These are phyloP conservation scores for Drosophila rufa DNA, from an alignment of 1,140 invertebrate genomes.

Conservation along the genomic window DNA sequence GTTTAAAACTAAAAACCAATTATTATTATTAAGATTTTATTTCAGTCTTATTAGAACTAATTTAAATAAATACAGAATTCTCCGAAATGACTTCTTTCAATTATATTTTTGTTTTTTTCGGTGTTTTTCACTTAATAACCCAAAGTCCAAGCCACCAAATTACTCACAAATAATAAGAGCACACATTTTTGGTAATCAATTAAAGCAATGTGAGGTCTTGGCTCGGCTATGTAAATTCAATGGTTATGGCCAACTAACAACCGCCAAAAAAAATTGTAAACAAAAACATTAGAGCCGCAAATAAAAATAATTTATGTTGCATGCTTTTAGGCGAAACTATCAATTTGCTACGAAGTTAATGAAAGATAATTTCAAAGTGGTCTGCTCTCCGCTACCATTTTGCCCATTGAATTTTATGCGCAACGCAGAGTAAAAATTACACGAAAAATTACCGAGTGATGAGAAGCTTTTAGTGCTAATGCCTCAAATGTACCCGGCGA, in stretches of 20 bases:
- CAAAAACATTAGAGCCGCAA: conserved; percentile 62
- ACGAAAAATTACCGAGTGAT: conserved; percentile 65
- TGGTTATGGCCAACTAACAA: conserved; percentile 6
- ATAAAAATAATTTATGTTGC: conserved; percentile 75
- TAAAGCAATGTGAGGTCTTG: neutral
- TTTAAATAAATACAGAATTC: no score
- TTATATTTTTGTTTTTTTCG: no score
- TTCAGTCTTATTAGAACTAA: no score
- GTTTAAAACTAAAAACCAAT: no score
- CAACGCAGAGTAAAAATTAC: conserved; percentile 57
- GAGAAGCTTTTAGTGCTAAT: conserved; percentile 78
- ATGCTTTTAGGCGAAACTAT: conserved; percentile 70
- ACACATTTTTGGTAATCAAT: neutral
- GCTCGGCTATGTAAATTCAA: conserved; percentile 18
- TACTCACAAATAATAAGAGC: neutral
- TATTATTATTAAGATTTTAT: no score
- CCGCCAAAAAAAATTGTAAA: conserved; percentile 54
- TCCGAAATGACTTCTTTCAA: no score
- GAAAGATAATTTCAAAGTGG: conserved; percentile 6
- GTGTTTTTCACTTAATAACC: no score
- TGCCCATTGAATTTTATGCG: conserved; percentile 70
- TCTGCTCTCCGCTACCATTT: neutral
- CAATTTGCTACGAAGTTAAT: conserved; percentile 20
- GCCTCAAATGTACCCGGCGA: conserved; percentile 31
- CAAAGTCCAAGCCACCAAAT: neutral